phyloP scores from a whole-genome alignment of 2,888 invertebrate species.

The Rhamnusium bicolor region DNA sequence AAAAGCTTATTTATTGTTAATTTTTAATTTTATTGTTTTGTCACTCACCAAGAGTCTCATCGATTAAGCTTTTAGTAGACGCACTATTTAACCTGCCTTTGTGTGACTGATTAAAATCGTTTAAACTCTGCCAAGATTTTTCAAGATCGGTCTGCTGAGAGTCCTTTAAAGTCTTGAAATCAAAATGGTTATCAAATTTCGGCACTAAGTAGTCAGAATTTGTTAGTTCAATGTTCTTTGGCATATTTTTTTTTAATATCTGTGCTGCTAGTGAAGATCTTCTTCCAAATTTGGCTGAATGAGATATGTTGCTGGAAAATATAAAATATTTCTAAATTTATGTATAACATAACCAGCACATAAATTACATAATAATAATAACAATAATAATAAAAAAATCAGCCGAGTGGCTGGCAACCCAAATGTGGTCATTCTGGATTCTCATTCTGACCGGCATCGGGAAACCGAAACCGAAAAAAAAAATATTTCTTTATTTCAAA shows the following conservation, averaged over 20 bases:
- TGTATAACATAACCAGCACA: too few relatives aligned
- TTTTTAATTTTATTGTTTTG: background rate
- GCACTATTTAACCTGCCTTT: slow-evolving; percentile 63
- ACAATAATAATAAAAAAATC: too few relatives aligned
- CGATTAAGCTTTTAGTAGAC: slow-evolving; percentile 42
- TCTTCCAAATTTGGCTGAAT: slow-evolving; percentile 61
- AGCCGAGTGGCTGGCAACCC: too few relatives aligned
- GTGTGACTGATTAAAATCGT: slow-evolving; percentile 62
- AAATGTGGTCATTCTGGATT: too few relatives aligned
- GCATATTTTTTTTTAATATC: slow-evolving; percentile 51
- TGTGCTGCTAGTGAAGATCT: slow-evolving; percentile 60
- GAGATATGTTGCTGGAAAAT: slow-evolving; percentile 34
- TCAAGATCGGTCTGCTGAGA: slow-evolving; percentile 53
- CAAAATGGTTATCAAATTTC: slow-evolving; percentile 53
- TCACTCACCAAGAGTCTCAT: slow-evolving; percentile 25
- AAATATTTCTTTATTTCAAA: too few relatives aligned
- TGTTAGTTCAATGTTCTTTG: slow-evolving; percentile 55
- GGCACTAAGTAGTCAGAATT: slow-evolving; percentile 60
- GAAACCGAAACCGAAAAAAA: too few relatives aligned
- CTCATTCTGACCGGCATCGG: too few relatives aligned
- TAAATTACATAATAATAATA: too few relatives aligned
- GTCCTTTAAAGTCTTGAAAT: slow-evolving; percentile 47
- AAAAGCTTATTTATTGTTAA: slow-evolving; percentile 17
- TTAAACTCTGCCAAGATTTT: slow-evolving; percentile 62
- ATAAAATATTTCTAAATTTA: too few relatives aligned